Evolutionary conservation across 2,888 invertebrate species (phyloP).

Genomic region (Pterostichus niger): DNA sequence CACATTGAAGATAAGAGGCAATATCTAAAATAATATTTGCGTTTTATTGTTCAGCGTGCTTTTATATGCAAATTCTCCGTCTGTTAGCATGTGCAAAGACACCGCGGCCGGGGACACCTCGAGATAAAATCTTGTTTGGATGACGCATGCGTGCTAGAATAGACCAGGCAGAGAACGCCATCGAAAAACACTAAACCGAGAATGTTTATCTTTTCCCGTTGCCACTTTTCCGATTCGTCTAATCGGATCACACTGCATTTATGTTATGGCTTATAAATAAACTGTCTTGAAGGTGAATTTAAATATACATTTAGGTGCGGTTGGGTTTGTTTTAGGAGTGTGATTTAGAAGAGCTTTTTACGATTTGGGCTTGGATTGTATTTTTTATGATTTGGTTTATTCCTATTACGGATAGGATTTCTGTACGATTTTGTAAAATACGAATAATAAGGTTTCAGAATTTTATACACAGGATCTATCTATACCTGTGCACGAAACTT

Average conservation of each 20-base stretch:
- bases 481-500: too few relatives aligned
- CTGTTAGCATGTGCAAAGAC: conserved; percentile 29
- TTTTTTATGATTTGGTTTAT: too few relatives aligned
- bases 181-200: conserved; percentile 42
- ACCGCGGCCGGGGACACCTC: neutral
- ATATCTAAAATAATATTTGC: conserved; percentile 58
- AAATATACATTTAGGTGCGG: conserved; percentile 15
- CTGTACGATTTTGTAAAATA: too few relatives aligned
- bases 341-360: conserved; percentile 32
- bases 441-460: too few relatives aligned
- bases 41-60: conserved; percentile 41
- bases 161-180: neutral
- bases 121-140: conserved; percentile 25
- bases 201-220: conserved; percentile 27
- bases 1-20: conserved; percentile 57
- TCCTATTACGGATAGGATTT: too few relatives aligned
- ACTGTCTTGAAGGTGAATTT: conserved; percentile 25
- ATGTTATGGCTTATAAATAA: conserved; percentile 53
- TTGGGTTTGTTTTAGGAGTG: conserved; percentile 12
- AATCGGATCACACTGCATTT: conserved; percentile 43
- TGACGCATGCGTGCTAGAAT: neutral
- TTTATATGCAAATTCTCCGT: conserved; percentile 54
- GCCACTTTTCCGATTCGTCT: conserved; percentile 17
- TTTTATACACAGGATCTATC: too few relatives aligned
- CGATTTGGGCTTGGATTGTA: conserved; percentile 21